Percentiles rank a stretch among this genome's conserved stretches.
Conservation (phyloP, 2,113 vertebrate genomes). For the Oxygymnocypris stewartii region DNA sequence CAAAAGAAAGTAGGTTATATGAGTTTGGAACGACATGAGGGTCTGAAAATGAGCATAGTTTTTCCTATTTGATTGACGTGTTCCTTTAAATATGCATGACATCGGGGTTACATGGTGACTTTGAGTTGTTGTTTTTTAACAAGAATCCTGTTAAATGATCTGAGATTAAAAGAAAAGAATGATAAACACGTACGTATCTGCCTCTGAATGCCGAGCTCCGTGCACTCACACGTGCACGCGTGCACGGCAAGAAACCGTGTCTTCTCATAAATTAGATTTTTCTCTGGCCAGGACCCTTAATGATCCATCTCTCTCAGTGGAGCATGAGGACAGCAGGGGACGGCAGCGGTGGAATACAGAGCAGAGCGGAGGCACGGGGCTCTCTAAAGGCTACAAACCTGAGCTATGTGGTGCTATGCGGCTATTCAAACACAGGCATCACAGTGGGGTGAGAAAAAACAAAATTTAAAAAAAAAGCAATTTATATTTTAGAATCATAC, state of each 20-base stretch:
- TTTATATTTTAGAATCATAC: slow-evolving; percentile 24
- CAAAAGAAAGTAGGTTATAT: not conserved
- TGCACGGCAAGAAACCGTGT: slow-evolving; percentile 39
- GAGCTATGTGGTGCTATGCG: slow-evolving; percentile 32
- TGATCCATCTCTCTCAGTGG: slow-evolving; percentile 42
- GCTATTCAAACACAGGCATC: slow-evolving; percentile 43
- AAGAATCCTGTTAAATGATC: not conserved
- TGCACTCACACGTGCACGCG: not conserved
- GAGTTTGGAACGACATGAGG: not conserved
- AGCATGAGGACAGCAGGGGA: slow-evolving; percentile 32
- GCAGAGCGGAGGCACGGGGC: not conserved
- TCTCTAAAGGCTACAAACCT: slow-evolving; percentile 33
- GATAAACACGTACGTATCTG: slow-evolving; percentile 16
- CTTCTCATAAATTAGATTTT: slow-evolving; percentile 47
- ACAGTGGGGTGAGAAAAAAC: slow-evolving; percentile 40
- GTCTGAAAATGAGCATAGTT: not conserved
- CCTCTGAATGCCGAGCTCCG: not conserved
- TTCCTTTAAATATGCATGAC: not conserved
- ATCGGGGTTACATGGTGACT: not conserved
- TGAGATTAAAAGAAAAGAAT: not conserved
- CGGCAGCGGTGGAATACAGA: slow-evolving; percentile 35
- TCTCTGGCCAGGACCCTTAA: slow-evolving; percentile 35
- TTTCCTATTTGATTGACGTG: not conserved
- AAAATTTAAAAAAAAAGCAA: slow-evolving; percentile 41
- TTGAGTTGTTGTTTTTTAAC: not conserved